A percentile compares a stretch with the other conserved stretches of the same genome.
These are phyloP conservation scores for Dasysyrphus albostriatus DNA, from an alignment of 2,888 invertebrate genomes.

Conservation along the genomic window DNA sequence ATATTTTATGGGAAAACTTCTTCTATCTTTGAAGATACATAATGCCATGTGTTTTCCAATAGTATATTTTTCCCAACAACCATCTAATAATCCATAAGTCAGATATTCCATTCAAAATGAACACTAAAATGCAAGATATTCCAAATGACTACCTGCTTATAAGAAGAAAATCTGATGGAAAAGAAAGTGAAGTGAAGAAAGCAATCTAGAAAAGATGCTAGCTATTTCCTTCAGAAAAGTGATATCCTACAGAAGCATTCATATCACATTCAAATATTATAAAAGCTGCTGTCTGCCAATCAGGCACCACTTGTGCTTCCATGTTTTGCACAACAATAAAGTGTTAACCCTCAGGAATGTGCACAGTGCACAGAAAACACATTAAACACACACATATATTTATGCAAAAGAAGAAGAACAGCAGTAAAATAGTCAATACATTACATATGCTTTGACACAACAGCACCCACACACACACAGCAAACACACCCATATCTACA, in stretches of 20 bases:
- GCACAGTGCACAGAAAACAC: neutral
- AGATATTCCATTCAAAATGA: conserved; percentile 28
- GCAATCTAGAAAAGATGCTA: conserved; percentile 1
- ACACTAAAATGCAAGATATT: conserved; percentile 35
- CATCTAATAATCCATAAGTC: conserved; percentile 40
- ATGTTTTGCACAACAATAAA: conserved; percentile 59
- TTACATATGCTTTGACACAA: neutral
- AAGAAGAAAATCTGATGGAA: neutral
- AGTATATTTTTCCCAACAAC: conserved; percentile 10
- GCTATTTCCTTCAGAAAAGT: conserved; percentile 8
- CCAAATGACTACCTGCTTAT: neutral
- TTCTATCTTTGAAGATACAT: neutral
- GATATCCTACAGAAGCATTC: conserved; percentile 4
- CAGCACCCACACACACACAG: too few species aligned
- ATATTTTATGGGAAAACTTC: conserved; percentile 9
- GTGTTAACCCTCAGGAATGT: conserved; percentile 56
- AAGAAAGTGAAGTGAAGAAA: neutral
- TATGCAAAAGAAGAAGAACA: neutral
- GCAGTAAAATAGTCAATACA: conserved; percentile 10
- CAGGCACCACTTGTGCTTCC: conserved; percentile 50
- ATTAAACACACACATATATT: conserved; percentile 16
- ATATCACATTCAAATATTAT: neutral
- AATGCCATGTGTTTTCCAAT: neutral
- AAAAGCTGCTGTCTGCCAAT: conserved; percentile 32
- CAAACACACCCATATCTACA: neutral